Base-by-base conservation (phyloP, 2,888 invertebrate species). In the Mythimna impura region DNA sequence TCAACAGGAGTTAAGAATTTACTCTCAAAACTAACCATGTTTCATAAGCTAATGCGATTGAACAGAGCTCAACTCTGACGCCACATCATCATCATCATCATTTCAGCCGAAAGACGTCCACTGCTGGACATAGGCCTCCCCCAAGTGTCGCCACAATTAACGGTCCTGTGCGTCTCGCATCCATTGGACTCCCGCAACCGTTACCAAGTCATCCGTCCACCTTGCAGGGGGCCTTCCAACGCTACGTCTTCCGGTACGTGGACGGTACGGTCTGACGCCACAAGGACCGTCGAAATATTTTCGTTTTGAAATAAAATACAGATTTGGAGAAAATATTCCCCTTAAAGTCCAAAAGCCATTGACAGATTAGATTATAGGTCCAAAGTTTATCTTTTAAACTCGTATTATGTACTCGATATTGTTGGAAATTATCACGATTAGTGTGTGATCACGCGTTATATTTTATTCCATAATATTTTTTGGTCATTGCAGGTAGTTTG, bases 351-450 rank as follows among this genome's bases (percentile, higher is more conserved):
- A 67, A 76, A 70, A 76, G 64, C 76, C 22, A 55, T 60, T 66
- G 63, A 57, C 60, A 55, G 81, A 71, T 66, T 30, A 52, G 34
- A 61, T 62, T 54, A 22, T 34, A 50, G 8, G n/a, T 52, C 20
- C 54, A 12, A 55, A 75, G 63, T 36, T 67, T 61, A 76, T 79
- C 64, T 50, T 65, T 57, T 57, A 25, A 57, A 65, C 17, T 61
- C 10, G 30, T 70, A 57, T 57, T 60, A 52, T 9, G 55, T 64
- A 71, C 62, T 65, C 60, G 71, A 71, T 54, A 43, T 20, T 20
- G 8, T 43, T 17, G 12, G 1, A 43, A 69, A 34, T 43, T 43
- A 58, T 30, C 10, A 47, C 20, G 60, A 73, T 64, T 47, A 40
- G n/a, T 22, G 10, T 25, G 20, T 57, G 40, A 40, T 17, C 17